Percentiles rank a stretch among this genome's conserved stretches.
These are phyloP conservation scores for Thunnus albacares DNA, from an alignment of 2,797 vertebrate species.

Conservation along the genomic window DNA sequence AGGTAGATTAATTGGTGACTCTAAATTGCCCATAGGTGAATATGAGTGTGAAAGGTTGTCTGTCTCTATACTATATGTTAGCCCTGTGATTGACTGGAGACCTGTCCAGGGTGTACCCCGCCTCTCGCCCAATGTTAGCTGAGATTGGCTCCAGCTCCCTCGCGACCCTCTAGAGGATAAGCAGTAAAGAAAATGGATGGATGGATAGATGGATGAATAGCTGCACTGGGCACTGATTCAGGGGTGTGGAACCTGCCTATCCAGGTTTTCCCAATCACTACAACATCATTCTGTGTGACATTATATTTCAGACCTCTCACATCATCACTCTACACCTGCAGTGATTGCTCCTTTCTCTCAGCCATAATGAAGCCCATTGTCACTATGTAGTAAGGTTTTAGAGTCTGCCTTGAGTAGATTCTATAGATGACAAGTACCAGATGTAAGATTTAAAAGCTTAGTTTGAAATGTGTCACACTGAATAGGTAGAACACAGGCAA, in stretches of 20 bases:
- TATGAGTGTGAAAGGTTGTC: too few relatives aligned
- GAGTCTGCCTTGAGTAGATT: slow-evolving; percentile 30
- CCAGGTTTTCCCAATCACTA: background rate
- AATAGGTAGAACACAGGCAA: slow-evolving; percentile 15
- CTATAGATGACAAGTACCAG: slow-evolving; percentile 19
- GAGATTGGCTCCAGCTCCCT: too few relatives aligned
- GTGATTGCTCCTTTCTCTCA: background rate
- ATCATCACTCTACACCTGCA: background rate
- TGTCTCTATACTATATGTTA: too few relatives aligned
- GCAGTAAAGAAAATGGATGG: too few relatives aligned
- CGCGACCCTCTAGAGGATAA: too few relatives aligned
- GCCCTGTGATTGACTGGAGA: too few relatives aligned
- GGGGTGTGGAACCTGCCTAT: background rate
- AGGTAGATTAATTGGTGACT: too few relatives aligned
- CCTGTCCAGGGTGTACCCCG: too few relatives aligned
- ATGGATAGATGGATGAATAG: too few relatives aligned
- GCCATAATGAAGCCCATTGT: background rate
- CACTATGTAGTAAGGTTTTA: slow-evolving; percentile 14
- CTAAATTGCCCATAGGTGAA: too few relatives aligned
- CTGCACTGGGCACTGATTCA: background rate
- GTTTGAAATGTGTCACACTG: background rate
- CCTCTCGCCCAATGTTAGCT: too few relatives aligned
- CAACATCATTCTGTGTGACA: slow-evolving; percentile 1
- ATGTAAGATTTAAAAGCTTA: slow-evolving; percentile 16
- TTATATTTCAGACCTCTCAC: slow-evolving; percentile 7